phyloP scores from a whole-genome alignment of 2,797 vertebrate species.

The Tokudaia tokunoshimensis region DNA sequence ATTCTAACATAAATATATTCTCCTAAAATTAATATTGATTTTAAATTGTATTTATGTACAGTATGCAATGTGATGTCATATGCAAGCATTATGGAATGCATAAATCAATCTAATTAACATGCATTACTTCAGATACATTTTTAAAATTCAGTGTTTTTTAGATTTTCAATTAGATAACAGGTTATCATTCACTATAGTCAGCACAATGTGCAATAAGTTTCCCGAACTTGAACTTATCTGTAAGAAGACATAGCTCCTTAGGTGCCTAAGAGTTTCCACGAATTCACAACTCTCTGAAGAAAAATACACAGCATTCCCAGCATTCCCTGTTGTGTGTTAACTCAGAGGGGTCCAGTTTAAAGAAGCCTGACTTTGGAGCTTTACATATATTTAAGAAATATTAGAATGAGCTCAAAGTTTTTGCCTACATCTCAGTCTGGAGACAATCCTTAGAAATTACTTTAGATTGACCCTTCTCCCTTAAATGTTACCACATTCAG shows the following conservation, averaged over 20 bases:
- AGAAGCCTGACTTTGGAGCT: not conserved
- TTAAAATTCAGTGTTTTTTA: not conserved
- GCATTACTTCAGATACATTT: not conserved
- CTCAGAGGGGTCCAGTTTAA: slow-evolving; percentile 44
- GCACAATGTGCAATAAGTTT: not conserved
- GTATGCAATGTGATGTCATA: not conserved
- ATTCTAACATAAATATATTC: not conserved
- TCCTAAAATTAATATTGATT: not conserved
- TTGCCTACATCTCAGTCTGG: not conserved
- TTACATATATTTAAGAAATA: slow-evolving; percentile 7
- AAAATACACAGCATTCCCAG: not conserved
- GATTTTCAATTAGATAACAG: not conserved
- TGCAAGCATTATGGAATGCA: not conserved
- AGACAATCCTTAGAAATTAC: not conserved
- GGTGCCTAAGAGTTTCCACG: not conserved
- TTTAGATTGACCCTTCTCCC: not conserved
- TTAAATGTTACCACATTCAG: slow-evolving; percentile 5
- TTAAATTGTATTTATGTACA: not conserved
- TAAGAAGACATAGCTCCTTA: not conserved
- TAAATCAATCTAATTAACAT: not conserved
- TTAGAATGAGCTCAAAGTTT: not conserved
- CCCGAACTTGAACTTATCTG: not conserved
- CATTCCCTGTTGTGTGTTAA: not conserved
- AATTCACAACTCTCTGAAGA: slow-evolving; percentile 34
- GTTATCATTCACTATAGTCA: not conserved